Evolutionary conservation across 2,797 vertebrate genomes (phyloP).

Genomic region (Molossus molossus): DNA sequence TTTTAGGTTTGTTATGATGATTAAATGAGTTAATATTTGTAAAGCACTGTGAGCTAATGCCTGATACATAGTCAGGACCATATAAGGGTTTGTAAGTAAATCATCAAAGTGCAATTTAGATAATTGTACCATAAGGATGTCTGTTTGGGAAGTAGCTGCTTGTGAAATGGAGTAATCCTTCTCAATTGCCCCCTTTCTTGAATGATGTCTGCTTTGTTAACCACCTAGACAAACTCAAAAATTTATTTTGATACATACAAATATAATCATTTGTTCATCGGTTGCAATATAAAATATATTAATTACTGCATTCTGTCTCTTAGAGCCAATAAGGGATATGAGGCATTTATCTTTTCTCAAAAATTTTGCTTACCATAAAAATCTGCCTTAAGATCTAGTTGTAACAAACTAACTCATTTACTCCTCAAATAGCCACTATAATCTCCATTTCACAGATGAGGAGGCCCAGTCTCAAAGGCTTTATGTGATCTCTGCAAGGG

Average conservation of each 20-base stretch:
- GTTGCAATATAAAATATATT: constrained; percentile 32
- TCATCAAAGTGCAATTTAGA: background rate
- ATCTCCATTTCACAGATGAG: constrained; percentile 57
- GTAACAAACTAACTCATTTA: constrained; percentile 38
- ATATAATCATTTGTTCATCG: background rate
- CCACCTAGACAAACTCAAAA: background rate
- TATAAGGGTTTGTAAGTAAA: background rate
- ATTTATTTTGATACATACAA: background rate
- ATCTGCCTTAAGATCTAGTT: constrained; percentile 17
- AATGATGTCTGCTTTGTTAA: background rate
- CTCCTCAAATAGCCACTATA: constrained; percentile 13
- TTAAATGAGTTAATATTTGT: constrained; percentile 20
- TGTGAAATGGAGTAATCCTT: background rate
- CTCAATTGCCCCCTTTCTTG: background rate
- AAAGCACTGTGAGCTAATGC: background rate
- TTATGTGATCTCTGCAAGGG: background rate
- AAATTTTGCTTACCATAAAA: constrained; percentile 58
- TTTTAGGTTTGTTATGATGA: background rate
- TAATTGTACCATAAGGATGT: background rate
- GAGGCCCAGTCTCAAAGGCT: background rate
- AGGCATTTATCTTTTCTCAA: constrained; percentile 41
- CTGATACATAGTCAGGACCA: background rate
- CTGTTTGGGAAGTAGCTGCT: background rate
- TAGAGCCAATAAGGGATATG: background rate
- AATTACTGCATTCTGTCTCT: background rate